Base-by-base conservation (phyloP, 2,888 invertebrate species). In the Zaprionus lineosus region DNA sequence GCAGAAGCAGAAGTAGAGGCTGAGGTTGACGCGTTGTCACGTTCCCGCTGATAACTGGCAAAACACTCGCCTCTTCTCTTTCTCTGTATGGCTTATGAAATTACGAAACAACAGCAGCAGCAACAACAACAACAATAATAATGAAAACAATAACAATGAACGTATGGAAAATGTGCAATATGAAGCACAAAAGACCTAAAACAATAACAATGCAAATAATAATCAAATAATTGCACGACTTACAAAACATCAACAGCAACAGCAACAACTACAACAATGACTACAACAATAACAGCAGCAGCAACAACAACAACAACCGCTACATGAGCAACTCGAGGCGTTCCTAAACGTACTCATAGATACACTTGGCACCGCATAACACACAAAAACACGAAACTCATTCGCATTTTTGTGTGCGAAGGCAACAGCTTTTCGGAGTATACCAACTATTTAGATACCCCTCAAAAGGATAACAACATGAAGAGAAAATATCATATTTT, bases 221-320 rank as follows among this genome's bases (percentile, higher is more conserved):
- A 76, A 84, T 75, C 67, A 74, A 78, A 84, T 78, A 84, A 84
- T 84, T 84, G 78, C 78, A 82, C 71, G 82, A 82, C 78, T 82
- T 74, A 74, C 71, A 65, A 57, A 70, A 77, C 55, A 68, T 46
- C 70, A 66, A 1, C 21, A 21, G 7, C 21, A 21, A 21, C 21
- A 43, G 41, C 58, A 71, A 48, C 24, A 16, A 31, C 44, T 61
- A 36, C 41, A 34, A 24, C 18, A 44, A 16, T 21, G 7, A 14
- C 14, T 11, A 39, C 39, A 24, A 31, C 28, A 55, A 41, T 8
- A 9, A 36, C 34, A 29, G 43, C 11, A n/a, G n/a, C n/a, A n/a
- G n/a, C n/a, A n/a, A 39, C 24, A 12, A 26, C 2, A 41, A 40
- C 19, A 63, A 72, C 43, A 55, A 58, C 70, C 63, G 59, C 47